Conservation (phyloP, 92 coral and sea anemone species). For the Siderastrea radians region DNA sequence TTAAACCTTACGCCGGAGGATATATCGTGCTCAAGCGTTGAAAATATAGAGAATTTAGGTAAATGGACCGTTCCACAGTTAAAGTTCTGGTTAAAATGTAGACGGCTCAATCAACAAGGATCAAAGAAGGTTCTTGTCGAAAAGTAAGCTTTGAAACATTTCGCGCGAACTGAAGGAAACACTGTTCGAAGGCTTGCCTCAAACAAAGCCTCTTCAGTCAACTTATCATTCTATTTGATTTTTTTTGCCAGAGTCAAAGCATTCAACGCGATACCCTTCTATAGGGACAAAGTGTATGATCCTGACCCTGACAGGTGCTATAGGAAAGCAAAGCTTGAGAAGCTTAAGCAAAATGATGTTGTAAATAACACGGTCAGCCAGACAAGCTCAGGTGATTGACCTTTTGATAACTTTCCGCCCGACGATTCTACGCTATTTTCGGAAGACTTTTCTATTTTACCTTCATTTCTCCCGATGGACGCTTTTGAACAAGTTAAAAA, state of each 20-base stretch:
- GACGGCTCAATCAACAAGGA: conserved; percentile 55
- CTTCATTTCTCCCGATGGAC: conserved; percentile 44
- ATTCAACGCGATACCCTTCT: conserved; percentile 39
- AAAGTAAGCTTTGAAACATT: conserved; percentile 20
- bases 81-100: conserved; percentile 53
- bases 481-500: conserved; percentile 47
- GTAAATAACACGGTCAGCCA: no score
- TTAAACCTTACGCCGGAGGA: conserved; percentile 12
- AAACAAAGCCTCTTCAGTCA: neutral
- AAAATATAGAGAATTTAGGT: neutral
- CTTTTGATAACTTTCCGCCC: conserved; percentile 2
- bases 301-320: conserved; percentile 48
- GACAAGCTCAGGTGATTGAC: neutral
- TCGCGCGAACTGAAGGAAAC: neutral
- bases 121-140: conserved; percentile 23
- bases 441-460: conserved; percentile 32
- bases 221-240: neutral
- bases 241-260: conserved; percentile 45
- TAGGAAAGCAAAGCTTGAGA: conserved; percentile 47
- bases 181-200: neutral
- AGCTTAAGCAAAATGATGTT: no score
- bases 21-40: conserved; percentile 19
- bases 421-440: conserved; percentile 23
- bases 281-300: conserved; percentile 56
- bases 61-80: neutral